Base-by-base conservation (phyloP, 2,888 invertebrate species). In the Folsomia manolachei region DNA sequence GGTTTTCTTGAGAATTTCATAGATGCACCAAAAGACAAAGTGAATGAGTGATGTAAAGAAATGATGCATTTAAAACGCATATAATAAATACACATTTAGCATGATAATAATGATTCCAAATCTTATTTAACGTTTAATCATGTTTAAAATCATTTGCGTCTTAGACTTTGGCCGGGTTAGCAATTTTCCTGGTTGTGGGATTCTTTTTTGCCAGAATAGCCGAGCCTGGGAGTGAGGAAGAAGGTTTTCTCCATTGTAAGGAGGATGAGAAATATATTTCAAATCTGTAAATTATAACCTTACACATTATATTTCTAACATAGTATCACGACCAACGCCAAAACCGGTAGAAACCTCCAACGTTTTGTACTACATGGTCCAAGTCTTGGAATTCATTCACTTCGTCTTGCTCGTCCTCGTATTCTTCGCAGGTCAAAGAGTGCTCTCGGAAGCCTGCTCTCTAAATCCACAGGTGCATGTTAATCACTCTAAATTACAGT, bases 381-480 rank as follows among this genome's bases (percentile, higher is more conserved):
- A 56, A 56, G 19, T 21, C 7, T n/a, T 56, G 56, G 56, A 18
- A 19, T 56, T 56, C 4, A n/a, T 56, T 4, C 56, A 56, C n/a
- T 56, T 56, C 19, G 21, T 56, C 4, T n/a, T 56, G 11, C 19
- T 56, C 11, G 56, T 56, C 11, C 56, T 56, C 21, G 56, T 56
- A 56, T 56, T 56, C 56, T 56, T 56, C n/a, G 21, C 56, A 4
- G 56, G 56, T 19, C 56, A 56, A 56, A 56, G 56, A 19, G 56
- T 56, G 4, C 56, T 56, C 21, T 18, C 56, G 19, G 56, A 56
- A 56, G 56, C 56, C 4, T 56, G 56, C 19, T 18, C 21, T 19
- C 7, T 56, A 19, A 14, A 7, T 21, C 56, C 56, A 56, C 56
- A 56, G 19, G 56, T 56, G n/a, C 18, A n/a, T n/a, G n/a, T n/a